Percentiles rank a stretch among this genome's conserved stretches.
Evolutionary conservation across 2,113 vertebrate species (phyloP).

Genomic region (Nipponia nippon): DNA sequence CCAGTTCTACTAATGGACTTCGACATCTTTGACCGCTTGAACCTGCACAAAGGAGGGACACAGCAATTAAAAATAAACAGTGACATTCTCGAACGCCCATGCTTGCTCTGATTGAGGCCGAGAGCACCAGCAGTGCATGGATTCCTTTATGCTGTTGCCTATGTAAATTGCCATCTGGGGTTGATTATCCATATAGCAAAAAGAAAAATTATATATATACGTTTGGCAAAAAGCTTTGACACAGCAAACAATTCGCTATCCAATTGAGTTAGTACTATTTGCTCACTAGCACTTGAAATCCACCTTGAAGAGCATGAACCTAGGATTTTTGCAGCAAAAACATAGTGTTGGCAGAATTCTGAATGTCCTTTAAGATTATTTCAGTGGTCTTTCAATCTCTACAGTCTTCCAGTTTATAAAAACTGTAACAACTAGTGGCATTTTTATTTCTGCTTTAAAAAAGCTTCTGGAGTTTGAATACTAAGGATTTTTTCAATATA

Average conservation of each 20-base stretch:
- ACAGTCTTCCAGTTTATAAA: neutral
- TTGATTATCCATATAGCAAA: constrained; percentile 66
- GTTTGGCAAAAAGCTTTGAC: constrained; percentile 64
- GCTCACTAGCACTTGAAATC: constrained; percentile 15
- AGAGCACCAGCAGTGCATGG: constrained; percentile 52
- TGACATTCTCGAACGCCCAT: constrained; percentile 63
- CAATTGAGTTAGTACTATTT: constrained; percentile 20
- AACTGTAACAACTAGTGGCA: neutral
- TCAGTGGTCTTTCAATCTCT: neutral
- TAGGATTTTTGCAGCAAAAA: constrained; percentile 49
- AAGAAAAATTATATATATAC: constrained; percentile 47
- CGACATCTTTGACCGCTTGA: constrained; percentile 75
- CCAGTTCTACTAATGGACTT: constrained; percentile 67
- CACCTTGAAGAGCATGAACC: constrained; percentile 45
- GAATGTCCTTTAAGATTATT: neutral
- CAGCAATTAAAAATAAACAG: constrained; percentile 78
- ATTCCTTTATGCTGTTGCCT: constrained; percentile 65
- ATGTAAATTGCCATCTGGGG: constrained; percentile 72
- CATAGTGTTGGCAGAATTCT: constrained; percentile 4
- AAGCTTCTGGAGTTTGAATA: neutral
- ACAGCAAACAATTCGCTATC: constrained; percentile 46
- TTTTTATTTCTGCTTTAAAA: neutral
- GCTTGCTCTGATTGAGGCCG: constrained; percentile 59
- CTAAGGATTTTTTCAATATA: neutral
- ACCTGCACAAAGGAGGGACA: constrained; percentile 66